Evolutionary conservation across 2,797 vertebrate genomes (phyloP).

Genomic region (Neopelma chrysocephalum): DNA sequence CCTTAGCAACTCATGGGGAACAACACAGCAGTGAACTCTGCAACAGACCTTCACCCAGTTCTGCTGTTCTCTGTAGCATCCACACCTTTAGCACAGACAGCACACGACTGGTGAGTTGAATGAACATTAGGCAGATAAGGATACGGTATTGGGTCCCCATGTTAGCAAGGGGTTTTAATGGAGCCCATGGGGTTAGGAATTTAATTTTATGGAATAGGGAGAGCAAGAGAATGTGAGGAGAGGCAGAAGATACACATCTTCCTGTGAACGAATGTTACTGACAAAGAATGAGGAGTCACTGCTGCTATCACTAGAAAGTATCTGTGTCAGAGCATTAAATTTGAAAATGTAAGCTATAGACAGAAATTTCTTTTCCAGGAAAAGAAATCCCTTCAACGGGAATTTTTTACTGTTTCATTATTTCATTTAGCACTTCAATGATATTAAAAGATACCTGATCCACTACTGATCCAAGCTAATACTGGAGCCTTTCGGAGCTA

Average conservation of each 20-base stretch:
- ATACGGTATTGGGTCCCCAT: rapidly evolving
- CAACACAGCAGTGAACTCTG: not conserved
- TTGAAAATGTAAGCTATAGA: not conserved
- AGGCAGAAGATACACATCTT: not conserved
- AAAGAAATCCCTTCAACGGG: not conserved
- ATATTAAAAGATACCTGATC: not conserved
- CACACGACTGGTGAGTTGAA: not conserved
- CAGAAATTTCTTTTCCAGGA: not conserved
- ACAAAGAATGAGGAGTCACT: not conserved
- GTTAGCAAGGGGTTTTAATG: not conserved
- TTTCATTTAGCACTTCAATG: not conserved
- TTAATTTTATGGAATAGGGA: not conserved
- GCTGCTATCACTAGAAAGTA: not conserved
- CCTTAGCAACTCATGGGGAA: not conserved
- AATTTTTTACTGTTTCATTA: not conserved
- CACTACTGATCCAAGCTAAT: not conserved
- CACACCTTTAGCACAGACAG: not conserved
- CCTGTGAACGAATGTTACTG: not conserved
- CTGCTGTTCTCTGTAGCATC: not conserved
- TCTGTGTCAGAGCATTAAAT: not conserved
- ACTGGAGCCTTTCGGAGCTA: not conserved
- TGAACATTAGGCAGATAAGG: not conserved
- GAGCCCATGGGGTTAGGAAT: not conserved
- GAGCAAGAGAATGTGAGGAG: not conserved
- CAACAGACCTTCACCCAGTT: not conserved